Evolutionary conservation across 2,797 vertebrate species (phyloP).

Genomic region (Eospalax fontanierii): DNA sequence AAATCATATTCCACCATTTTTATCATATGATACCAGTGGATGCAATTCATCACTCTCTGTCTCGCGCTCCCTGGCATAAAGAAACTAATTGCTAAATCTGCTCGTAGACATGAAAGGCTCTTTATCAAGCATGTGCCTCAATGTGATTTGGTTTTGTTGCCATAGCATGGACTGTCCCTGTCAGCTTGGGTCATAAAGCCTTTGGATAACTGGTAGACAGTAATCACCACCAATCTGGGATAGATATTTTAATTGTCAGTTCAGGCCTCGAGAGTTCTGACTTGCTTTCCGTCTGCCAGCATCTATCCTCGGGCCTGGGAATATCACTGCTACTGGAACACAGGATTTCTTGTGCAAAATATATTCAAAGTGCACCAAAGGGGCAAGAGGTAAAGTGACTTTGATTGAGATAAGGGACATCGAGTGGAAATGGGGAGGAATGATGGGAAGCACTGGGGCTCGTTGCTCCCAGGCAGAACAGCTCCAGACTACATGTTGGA

Average conservation of each 20-base stretch:
- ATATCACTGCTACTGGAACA: constrained; percentile 29
- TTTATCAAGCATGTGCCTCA: constrained; percentile 69
- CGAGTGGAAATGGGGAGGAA: background rate
- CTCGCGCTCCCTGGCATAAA: constrained; percentile 52
- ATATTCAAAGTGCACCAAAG: constrained; percentile 51
- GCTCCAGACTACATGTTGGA: constrained; percentile 23
- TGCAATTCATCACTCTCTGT: background rate
- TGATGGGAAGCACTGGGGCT: background rate
- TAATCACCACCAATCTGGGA: constrained; percentile 74
- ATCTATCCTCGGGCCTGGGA: constrained; percentile 51
- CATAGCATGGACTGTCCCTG: constrained; percentile 14
- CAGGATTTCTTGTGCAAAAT: constrained; percentile 53
- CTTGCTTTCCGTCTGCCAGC: constrained; percentile 72
- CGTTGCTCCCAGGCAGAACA: constrained; percentile 21
- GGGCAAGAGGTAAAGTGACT: constrained; percentile 56
- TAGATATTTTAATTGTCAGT: constrained; percentile 68
- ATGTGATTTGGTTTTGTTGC: constrained; percentile 69
- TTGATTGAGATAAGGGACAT: constrained; percentile 44
- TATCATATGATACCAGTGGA: background rate
- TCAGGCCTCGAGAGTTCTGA: constrained; percentile 61
- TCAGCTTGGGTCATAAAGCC: constrained; percentile 73
- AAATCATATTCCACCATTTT: constrained; percentile 41
- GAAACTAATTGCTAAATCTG: constrained; percentile 71
- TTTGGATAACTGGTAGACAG: constrained; percentile 71
- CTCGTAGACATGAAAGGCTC: constrained; percentile 57